These are phyloP conservation scores for Silurus asotus DNA, from an alignment of 2,113 vertebrate species.

Conservation along the genomic window DNA sequence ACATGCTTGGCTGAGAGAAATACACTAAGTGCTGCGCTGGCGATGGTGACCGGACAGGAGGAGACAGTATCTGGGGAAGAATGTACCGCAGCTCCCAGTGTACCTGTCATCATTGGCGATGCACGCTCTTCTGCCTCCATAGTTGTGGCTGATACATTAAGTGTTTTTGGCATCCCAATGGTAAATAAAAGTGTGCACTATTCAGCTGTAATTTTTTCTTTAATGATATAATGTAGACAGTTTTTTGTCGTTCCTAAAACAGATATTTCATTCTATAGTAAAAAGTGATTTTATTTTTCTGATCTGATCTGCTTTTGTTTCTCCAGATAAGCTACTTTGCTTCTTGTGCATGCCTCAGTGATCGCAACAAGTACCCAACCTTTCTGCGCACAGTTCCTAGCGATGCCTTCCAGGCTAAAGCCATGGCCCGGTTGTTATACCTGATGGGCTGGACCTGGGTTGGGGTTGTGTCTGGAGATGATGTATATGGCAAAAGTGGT, in stretches of 20 bases:
- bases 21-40: constrained; percentile 59
- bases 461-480: constrained; percentile 57
- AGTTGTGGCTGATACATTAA: constrained; percentile 59
- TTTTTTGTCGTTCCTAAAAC: neutral
- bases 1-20: constrained; percentile 61
- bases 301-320: neutral
- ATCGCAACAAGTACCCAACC: constrained; percentile 49
- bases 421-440: constrained; percentile 55
- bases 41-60: constrained; percentile 55
- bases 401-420: constrained; percentile 59
- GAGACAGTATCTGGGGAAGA: constrained; percentile 31
- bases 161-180: constrained; percentile 65
- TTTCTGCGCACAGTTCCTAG: constrained; percentile 61
- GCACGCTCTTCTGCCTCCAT: constrained; percentile 57
- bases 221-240: neutral
- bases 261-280: neutral
- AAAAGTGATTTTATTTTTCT: neutral
- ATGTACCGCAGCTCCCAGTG: constrained; percentile 40
- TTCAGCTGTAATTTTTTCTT: neutral
- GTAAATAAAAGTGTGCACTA: constrained; percentile 36
- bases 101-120: constrained; percentile 63
- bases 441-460: constrained; percentile 62
- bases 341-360: constrained; percentile 48
- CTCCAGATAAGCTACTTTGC: constrained; percentile 60
- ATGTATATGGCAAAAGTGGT: constrained; percentile 62